phyloP scores from a whole-genome alignment of 2,113 vertebrate species.

The Cebidichthys violaceus region DNA sequence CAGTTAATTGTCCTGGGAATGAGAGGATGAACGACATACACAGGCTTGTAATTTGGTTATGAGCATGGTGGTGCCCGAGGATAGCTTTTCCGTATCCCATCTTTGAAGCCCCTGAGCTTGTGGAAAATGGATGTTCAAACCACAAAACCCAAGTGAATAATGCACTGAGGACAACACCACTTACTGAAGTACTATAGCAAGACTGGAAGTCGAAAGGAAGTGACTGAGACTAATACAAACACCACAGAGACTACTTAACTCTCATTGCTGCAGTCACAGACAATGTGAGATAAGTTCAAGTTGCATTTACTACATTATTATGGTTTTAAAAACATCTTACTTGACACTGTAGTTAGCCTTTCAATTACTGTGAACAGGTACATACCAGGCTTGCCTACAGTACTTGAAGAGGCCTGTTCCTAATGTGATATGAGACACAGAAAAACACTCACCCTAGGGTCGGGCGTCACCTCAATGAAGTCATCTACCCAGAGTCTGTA shows the following conservation, averaged over 20 bases:
- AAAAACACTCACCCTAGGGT: constrained; percentile 43
- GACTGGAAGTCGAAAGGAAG: constrained; percentile 32
- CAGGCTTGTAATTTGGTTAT: constrained; percentile 74
- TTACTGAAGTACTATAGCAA: constrained; percentile 39
- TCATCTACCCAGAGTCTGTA: constrained; percentile 76
- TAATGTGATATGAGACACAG: constrained; percentile 46
- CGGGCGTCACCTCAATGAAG: constrained; percentile 66
- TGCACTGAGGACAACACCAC: constrained; percentile 51
- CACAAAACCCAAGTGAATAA: constrained; percentile 57
- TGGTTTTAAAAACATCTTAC: not conserved
- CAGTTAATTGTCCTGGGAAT: constrained; percentile 67
- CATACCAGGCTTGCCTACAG: constrained; percentile 19
- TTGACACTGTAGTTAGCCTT: constrained; percentile 7
- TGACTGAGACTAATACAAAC: constrained; percentile 37
- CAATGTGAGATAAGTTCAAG: constrained; percentile 7
- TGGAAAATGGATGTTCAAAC: constrained; percentile 60
- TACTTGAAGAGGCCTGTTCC: constrained; percentile 36
- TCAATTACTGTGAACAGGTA: constrained; percentile 32
- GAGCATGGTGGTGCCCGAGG: constrained; percentile 45
- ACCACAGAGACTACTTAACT: not conserved
- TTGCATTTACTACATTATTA: not conserved
- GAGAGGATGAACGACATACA: constrained; percentile 49
- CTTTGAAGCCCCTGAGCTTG: constrained; percentile 43
- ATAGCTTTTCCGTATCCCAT: constrained; percentile 51
- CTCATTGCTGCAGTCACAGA: constrained; percentile 16